phyloP scores from a whole-genome alignment of 2,797 vertebrate species.

The Notolabrus celidotus region DNA sequence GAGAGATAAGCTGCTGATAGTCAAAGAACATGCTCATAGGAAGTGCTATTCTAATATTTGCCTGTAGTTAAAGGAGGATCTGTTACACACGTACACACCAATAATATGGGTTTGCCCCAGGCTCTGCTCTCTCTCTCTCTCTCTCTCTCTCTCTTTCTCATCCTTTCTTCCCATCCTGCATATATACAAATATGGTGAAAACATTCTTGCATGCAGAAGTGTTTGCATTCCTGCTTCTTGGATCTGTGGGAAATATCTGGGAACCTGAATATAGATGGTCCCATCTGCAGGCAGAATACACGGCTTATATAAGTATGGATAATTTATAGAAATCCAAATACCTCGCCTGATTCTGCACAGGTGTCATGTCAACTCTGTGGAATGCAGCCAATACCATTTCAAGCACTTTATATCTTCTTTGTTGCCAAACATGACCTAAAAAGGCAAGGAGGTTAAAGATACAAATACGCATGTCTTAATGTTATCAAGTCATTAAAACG shows the following conservation, averaged over 20 bases:
- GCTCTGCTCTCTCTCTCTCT: conserved; percentile 10
- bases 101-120: conserved; percentile 5
- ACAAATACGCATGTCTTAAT: too few species aligned
- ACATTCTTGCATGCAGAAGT: conserved; percentile 23
- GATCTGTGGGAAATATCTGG: conserved; percentile 44
- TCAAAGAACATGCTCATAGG: conserved; percentile 28
- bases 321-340: not conserved
- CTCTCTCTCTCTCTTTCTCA: conserved; percentile 17
- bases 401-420: not conserved
- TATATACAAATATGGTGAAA: conserved; percentile 63
- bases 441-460: not conserved
- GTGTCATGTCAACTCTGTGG: conserved; percentile 1
- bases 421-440: not conserved
- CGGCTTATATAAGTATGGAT: too few species aligned
- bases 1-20: conserved; percentile 29
- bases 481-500: too few species aligned
- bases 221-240: conserved; percentile 50
- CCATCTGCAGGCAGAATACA: conserved; percentile 19
- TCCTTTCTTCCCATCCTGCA: conserved; percentile 25
- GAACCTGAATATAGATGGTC: conserved; percentile 18
- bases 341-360: conserved; percentile 10
- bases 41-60: conserved; percentile 54
- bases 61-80: conserved; percentile 42
- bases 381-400: not conserved
- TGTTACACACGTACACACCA: conserved; percentile 34